These are phyloP conservation scores for Oostethus manadensis DNA, from an alignment of 2,113 vertebrate species.

Conservation along the genomic window DNA sequence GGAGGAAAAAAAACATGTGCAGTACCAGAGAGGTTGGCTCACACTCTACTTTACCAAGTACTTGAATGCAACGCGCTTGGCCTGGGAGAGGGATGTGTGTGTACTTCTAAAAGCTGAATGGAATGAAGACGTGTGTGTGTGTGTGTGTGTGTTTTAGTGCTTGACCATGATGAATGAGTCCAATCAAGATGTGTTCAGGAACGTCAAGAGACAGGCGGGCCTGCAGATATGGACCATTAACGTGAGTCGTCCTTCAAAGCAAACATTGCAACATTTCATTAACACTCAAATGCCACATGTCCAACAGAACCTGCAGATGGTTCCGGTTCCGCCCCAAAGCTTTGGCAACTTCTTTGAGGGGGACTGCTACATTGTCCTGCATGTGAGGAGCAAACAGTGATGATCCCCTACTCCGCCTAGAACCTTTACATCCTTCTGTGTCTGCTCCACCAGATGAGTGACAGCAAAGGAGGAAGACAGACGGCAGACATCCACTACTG, in stretches of 20 bases:
- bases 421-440: background rate
- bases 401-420: too few relatives aligned
- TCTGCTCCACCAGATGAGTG: conserved; percentile 53
- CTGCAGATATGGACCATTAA: conserved; percentile 91
- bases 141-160: conserved; percentile 55
- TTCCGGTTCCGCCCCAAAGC: conserved; percentile 72
- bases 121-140: too few relatives aligned
- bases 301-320: conserved; percentile 82
- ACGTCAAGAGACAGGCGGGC: conserved; percentile 71
- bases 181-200: conserved; percentile 48
- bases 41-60: too few relatives aligned
- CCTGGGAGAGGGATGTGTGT: too few relatives aligned
- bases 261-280: background rate
- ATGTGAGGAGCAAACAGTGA: conserved; percentile 73
- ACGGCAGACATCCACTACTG: conserved; percentile 81
- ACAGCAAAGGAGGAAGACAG: conserved; percentile 48
- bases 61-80: too few relatives aligned
- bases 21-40: too few relatives aligned
- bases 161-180: conserved; percentile 74
- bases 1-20: too few relatives aligned
- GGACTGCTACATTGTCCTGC: conserved; percentile 82
- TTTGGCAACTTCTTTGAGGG: conserved; percentile 88
- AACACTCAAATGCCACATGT: conserved; percentile 16
- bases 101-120: too few relatives aligned
- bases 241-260: conserved; percentile 67